These are phyloP conservation scores for Patagioenas fasciata DNA, from an alignment of 2,113 vertebrate species.

Conservation along the genomic window DNA sequence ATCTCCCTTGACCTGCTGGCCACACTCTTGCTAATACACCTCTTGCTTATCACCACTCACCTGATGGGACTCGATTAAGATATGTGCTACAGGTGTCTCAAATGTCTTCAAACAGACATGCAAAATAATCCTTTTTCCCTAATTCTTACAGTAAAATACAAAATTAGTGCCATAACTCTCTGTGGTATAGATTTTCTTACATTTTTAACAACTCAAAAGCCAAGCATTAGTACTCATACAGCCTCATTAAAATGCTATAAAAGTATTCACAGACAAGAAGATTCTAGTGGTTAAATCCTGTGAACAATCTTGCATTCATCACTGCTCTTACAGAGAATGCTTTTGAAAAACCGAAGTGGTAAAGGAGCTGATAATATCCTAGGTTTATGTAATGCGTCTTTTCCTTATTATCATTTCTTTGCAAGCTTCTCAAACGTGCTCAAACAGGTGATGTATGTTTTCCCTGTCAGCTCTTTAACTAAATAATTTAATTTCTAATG, in stretches of 20 bases:
- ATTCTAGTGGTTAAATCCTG: background rate
- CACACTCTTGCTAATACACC: background rate
- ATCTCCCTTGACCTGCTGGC: background rate
- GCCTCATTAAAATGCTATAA: background rate
- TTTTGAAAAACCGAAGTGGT: background rate
- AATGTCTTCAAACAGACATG: background rate
- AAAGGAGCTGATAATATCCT: background rate
- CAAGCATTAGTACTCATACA: background rate
- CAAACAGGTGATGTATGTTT: conserved; percentile 40
- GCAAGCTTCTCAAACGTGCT: conserved; percentile 26
- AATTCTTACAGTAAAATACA: background rate
- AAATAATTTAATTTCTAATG: conserved; percentile 49
- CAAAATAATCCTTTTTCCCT: background rate
- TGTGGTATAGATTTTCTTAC: background rate
- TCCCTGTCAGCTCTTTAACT: conserved; percentile 22
- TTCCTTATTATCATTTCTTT: conserved; percentile 19
- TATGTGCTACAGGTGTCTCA: background rate
- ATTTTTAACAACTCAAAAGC: background rate
- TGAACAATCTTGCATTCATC: background rate
- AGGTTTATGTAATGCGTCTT: conserved; percentile 16
- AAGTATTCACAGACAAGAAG: background rate
- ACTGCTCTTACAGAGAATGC: background rate
- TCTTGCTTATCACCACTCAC: background rate
- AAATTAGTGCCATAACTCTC: background rate
- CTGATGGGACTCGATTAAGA: background rate